Evolutionary conservation across 2,113 vertebrate species (phyloP).

Genomic region (Pangasianodon gigas): DNA sequence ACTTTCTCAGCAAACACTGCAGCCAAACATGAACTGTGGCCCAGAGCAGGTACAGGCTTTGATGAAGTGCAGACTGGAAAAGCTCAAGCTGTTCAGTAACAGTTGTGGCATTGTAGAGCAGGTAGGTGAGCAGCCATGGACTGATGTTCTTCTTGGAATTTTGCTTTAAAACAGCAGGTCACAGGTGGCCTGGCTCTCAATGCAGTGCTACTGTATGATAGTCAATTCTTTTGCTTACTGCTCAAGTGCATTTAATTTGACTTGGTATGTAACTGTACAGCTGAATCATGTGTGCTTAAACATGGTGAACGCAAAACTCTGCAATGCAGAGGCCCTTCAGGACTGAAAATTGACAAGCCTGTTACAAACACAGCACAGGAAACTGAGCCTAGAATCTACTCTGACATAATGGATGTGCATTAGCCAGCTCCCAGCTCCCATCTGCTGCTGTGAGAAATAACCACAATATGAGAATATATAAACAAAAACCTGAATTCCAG

Average conservation of each 20-base stretch:
- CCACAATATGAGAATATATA: not conserved
- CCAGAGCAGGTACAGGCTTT: not conserved
- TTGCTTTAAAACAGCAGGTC: not conserved
- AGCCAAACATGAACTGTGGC: not conserved
- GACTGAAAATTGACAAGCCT: constrained; percentile 3
- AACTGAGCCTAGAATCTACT: not conserved
- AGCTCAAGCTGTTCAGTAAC: not conserved
- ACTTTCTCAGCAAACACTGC: not conserved
- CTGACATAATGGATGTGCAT: not conserved
- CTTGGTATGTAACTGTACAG: not conserved
- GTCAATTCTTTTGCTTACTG: not conserved
- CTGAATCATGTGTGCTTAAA: not conserved
- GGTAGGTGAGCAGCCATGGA: not conserved
- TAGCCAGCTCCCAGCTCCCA: not conserved
- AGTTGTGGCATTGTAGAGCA: not conserved
- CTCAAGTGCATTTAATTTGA: not conserved
- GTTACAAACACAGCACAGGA: not conserved
- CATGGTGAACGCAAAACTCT: not conserved
- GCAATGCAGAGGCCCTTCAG: not conserved
- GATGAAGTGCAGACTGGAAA: not conserved
- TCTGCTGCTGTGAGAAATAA: not conserved
- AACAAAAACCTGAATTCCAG: not conserved
- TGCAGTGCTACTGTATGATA: not conserved
- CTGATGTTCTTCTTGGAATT: not conserved
- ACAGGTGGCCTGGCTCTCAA: not conserved